These are phyloP conservation scores for Schmidtea mediterranea DNA, from an alignment of 1,140 invertebrate species.

Conservation along the genomic window DNA sequence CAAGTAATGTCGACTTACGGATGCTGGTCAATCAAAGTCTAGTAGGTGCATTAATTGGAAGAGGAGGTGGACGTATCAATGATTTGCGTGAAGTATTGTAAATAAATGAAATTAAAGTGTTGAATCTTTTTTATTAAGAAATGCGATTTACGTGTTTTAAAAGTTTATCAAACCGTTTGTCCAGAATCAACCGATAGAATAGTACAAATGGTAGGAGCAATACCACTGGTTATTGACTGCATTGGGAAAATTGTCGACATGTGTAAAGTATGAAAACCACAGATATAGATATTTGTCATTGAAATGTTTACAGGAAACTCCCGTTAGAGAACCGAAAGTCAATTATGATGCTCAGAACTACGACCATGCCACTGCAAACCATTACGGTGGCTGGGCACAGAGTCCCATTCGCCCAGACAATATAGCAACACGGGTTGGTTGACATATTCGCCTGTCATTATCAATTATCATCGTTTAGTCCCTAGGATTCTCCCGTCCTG, in stretches of 20 bases:
- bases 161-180: slow-evolving; percentile 76
- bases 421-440: no score
- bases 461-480: no score
- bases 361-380: slow-evolving; percentile 61
- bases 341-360: slow-evolving; percentile 81
- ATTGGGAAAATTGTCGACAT: slow-evolving; percentile 22
- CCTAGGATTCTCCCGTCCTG: no score
- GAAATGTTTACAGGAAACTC: no score
- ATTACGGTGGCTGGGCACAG: slow-evolving; percentile 57
- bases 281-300: no score
- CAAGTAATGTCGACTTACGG: slow-evolving; percentile 42
- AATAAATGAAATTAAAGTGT: no score
- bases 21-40: slow-evolving; percentile 86
- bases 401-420: no score
- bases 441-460: no score
- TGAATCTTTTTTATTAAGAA: slow-evolving; percentile 33
- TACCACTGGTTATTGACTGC: slow-evolving; percentile 51
- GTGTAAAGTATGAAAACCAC: no score
- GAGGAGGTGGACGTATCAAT: slow-evolving; percentile 80
- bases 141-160: slow-evolving; percentile 36
- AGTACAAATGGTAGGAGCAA: slow-evolving; percentile 58
- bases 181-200: slow-evolving; percentile 79
- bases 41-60: slow-evolving; percentile 87
- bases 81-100: slow-evolving; percentile 49
- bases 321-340: slow-evolving; percentile 36